Evolutionary conservation across 2,888 invertebrate genomes (phyloP).

Genomic region (Automeris io): DNA sequence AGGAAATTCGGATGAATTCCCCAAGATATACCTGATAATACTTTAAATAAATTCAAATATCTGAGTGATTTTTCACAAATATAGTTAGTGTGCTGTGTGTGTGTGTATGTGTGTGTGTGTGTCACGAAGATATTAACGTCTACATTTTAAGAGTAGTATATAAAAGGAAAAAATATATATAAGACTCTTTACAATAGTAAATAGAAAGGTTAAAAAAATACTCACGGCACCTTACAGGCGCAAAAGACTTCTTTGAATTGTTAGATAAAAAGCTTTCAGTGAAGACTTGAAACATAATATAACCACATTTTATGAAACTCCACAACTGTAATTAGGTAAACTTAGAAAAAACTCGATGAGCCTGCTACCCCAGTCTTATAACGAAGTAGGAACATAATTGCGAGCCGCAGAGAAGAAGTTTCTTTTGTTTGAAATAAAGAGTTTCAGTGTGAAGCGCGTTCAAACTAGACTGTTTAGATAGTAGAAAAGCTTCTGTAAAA

Average conservation of each 20-base stretch:
- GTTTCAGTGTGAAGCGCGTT: constrained; percentile 31
- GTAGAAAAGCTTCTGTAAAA: too few relatives aligned
- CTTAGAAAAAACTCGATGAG: constrained; percentile 17
- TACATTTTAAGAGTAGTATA: too few relatives aligned
- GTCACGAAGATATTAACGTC: too few relatives aligned
- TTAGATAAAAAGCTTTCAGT: background rate
- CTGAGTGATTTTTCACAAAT: too few relatives aligned
- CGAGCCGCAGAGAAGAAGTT: constrained; percentile 24
- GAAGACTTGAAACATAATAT: constrained; percentile 5
- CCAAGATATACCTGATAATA: too few relatives aligned
- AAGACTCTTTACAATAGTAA: too few relatives aligned
- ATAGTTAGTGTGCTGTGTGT: too few relatives aligned
- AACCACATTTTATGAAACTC: constrained; percentile 9
- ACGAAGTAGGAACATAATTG: constrained; percentile 30
- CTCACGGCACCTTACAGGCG: background rate
- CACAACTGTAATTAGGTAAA: constrained; percentile 12
- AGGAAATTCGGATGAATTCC: too few relatives aligned
- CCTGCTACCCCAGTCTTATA: constrained; percentile 22
- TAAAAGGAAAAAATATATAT: too few relatives aligned
- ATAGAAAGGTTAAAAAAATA: too few relatives aligned
- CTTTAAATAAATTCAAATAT: too few relatives aligned
- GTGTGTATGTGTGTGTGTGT: too few relatives aligned
- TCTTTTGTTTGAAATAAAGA: constrained; percentile 40
- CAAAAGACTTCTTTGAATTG: background rate
- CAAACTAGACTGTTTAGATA: constrained; percentile 25